Evolutionary conservation across 2,888 invertebrate genomes (phyloP), one percentile per base, ranked within the genome.

Genomic region (Amphipyra tragopoginis): DNA sequence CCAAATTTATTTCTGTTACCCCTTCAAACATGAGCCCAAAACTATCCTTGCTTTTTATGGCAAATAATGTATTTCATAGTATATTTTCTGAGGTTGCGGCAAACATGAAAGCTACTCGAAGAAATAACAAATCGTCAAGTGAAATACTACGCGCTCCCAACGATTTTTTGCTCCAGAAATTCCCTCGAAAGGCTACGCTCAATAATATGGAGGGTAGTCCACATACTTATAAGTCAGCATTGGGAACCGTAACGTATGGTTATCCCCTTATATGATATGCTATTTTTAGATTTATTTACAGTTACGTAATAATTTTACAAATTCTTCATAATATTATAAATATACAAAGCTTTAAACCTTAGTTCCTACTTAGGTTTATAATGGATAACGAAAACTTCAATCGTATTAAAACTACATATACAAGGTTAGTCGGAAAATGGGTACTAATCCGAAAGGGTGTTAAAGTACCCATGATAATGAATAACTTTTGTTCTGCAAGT

Each of bases 91-190:
- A 47, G 42, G 44, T 21, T 56, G 56, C 15, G 52, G 61, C 44
- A 55, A 70, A 66, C 61, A 75, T 57, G 40, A 75, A 62, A 63
- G 51, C 56, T 44, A 55, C 44, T 52, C 21, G 36, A 65, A 54
- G 49, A 47, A 61, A 57, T 58, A 72, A 71, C 55, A 63, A 71
- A 75, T 58, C 39, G 38, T 15, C 10, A 34, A 54, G 45, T 40
- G 38, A 64, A 59, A 56, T 58, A 44, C 21, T 56, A 38, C 42
- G 40, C 13, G 42, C 44, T 39, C 21, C 14, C 43, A 14, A 65
- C 44, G 26, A 65, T 62, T 64, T 58, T 61, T 66, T 61, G 60
- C 60, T 40, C 13, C 40, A 58, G 21, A 67, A 56, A 50, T 33
- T 62, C 34, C 53, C 9, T 26, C 21, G 9, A 51, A 51, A 58